Conservation (phyloP, 2,888 invertebrate species). For the Mamestra brassicae region DNA sequence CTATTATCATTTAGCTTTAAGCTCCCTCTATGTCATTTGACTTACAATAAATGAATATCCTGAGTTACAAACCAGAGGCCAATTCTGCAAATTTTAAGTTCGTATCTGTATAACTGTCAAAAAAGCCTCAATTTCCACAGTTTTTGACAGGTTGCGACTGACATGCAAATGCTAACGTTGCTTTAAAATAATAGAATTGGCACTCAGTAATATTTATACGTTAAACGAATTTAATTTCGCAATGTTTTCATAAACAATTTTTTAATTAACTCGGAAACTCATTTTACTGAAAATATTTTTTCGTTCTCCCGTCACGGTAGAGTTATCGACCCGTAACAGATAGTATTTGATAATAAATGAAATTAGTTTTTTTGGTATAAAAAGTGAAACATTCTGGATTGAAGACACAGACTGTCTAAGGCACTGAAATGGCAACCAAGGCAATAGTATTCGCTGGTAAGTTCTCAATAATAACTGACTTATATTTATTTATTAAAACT, state of each 20-base stretch:
- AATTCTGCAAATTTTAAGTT: no score
- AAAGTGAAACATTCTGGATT: slow-evolving; percentile 4
- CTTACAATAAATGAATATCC: no score
- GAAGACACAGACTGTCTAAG: slow-evolving; percentile 56
- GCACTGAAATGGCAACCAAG: slow-evolving; percentile 63
- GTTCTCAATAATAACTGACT: slow-evolving; percentile 42
- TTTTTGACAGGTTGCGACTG: no score
- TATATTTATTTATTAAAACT: no score
- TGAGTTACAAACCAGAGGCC: no score
- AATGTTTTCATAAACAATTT: slow-evolving; percentile 51
- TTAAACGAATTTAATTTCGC: slow-evolving; percentile 20
- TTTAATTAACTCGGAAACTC: slow-evolving; percentile 28
- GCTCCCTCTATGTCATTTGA: no score
- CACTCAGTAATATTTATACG: background rate
- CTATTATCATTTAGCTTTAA: no score
- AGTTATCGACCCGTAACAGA: slow-evolving; percentile 29
- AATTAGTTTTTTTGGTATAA: slow-evolving; percentile 58
- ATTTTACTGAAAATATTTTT: slow-evolving; percentile 12
- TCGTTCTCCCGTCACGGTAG: slow-evolving; percentile 9
- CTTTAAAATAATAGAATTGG: no score
- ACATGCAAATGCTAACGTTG: no score
- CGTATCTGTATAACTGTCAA: no score
- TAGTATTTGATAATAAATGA: slow-evolving; percentile 20
- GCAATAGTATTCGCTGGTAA: slow-evolving; percentile 70
- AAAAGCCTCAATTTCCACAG: no score